Conservation (phyloP, 2,888 invertebrate genomes). For the Dioctria rufipes region DNA sequence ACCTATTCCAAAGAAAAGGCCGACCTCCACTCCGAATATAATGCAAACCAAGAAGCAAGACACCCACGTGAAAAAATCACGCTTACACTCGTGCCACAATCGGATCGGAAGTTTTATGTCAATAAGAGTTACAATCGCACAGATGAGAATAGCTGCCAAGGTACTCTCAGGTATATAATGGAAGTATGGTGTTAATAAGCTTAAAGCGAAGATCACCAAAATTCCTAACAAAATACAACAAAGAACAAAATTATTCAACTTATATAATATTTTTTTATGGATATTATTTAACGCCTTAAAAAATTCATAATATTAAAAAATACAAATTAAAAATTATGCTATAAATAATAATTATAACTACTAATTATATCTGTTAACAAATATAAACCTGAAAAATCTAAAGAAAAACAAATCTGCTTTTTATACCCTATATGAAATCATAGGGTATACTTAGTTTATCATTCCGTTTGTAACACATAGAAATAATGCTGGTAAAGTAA, state of each 20-base stretch:
- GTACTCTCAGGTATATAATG: slow-evolving; percentile 89
- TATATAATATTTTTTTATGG: too few relatives aligned
- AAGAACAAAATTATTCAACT: background rate
- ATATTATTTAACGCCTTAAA: too few relatives aligned
- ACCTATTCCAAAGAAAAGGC: slow-evolving; percentile 81
- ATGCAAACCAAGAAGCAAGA: slow-evolving; percentile 81
- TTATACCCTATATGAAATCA: too few relatives aligned
- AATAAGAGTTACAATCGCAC: slow-evolving; percentile 79
- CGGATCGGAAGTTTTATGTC: slow-evolving; percentile 73
- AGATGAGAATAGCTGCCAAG: slow-evolving; percentile 90
- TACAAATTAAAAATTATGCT: too few relatives aligned
- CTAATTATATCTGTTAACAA: too few relatives aligned
- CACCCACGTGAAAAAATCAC: slow-evolving; percentile 78
- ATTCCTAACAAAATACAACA: slow-evolving; percentile 74
- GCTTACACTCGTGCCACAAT: slow-evolving; percentile 75
- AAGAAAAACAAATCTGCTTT: too few relatives aligned
- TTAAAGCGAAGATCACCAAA: slow-evolving; percentile 86
- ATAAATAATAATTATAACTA: too few relatives aligned
- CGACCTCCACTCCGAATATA: slow-evolving; percentile 83
- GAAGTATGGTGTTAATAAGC: slow-evolving; percentile 91
- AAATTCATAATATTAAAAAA: too few relatives aligned
- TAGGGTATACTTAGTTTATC: too few relatives aligned
- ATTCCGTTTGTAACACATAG: too few relatives aligned
- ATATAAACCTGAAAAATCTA: too few relatives aligned
- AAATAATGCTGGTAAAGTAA: too few relatives aligned